Evolutionary conservation across 2,888 invertebrate genomes (phyloP).

Genomic region (Mesopsocus fuscifrons): DNA sequence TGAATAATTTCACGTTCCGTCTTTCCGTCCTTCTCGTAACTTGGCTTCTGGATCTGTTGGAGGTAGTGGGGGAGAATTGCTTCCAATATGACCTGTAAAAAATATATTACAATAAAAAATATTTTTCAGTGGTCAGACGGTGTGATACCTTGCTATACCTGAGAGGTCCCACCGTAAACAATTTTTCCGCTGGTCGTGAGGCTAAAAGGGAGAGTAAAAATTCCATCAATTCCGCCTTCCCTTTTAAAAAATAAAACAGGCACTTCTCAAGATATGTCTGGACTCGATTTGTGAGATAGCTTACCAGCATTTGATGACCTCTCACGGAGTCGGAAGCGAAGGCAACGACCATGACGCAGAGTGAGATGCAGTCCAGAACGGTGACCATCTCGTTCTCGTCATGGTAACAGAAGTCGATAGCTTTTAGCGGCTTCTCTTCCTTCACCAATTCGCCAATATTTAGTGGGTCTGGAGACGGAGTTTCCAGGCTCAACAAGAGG

Average conservation of each 20-base stretch:
- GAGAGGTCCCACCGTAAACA: too few relatives aligned
- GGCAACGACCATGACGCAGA: constrained; percentile 97
- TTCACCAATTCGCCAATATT: constrained; percentile 85
- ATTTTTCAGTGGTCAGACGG: too few relatives aligned
- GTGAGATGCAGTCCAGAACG: constrained; percentile 90
- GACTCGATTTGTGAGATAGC: too few relatives aligned
- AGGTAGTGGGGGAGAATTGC: constrained; percentile 92
- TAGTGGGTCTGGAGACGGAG: constrained; percentile 83
- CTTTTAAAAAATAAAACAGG: too few relatives aligned
- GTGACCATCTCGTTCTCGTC: constrained; percentile 96
- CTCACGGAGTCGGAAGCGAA: constrained; percentile 91
- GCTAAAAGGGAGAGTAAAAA: too few relatives aligned
- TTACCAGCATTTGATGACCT: constrained; percentile 79
- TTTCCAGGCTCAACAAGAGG: constrained; percentile 75
- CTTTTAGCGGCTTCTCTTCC: constrained; percentile 76
- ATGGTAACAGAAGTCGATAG: constrained; percentile 96
- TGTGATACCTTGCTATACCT: too few relatives aligned
- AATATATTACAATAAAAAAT: constrained; percentile 11
- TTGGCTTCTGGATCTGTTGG: constrained; percentile 76
- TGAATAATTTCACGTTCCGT: constrained; percentile 85
- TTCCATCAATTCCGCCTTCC: too few relatives aligned
- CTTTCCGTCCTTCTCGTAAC: constrained; percentile 77
- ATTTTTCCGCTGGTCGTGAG: too few relatives aligned
- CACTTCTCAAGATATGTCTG: too few relatives aligned
- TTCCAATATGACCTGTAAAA: constrained; percentile 78